Base-by-base conservation (phyloP, 2,113 vertebrate genomes). In the Cyanocitta stelleri region DNA sequence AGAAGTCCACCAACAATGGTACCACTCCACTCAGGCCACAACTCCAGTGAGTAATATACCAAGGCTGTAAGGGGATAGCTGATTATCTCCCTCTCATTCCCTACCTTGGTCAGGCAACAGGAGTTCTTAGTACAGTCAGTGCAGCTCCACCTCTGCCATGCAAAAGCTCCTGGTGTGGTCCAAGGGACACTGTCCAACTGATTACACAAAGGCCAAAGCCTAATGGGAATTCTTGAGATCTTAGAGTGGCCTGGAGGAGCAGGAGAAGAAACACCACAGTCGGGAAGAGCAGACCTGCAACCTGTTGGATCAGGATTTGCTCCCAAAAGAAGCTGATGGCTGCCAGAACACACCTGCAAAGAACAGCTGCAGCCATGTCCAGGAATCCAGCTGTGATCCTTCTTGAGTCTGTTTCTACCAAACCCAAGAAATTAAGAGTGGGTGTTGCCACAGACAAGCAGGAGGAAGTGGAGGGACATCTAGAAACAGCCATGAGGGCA, bases 241-340 rank as follows among this genome's bases (percentile, higher is more conserved):
- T 17, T 18, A 35, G 32, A 43, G 43, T 17, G 24, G 58, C 26
- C 43, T 6, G 15, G 58, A 73, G 51, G 43, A 64, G 17, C 26
- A 41, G 24, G 10, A 33, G 26, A 46, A 63, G 43, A 64, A 79
- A 49, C 32, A 56, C 10, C 35, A 43, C 10, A 58, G 64, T 56
- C 78, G 98, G 98, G 98, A 99, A 98, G 33, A 99, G 98, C n/a
- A 99, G 98, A 52, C 98, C 98, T 7, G 98, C 98, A 54, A 99
- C 87, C 0, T 98, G 98, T 94, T 98, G 98, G 4, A 98, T 99
- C 89, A 99, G 97, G 92, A 97, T 98, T 69, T 99, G 98, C 92
- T 99, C 98, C 98, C 98, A 98, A 97, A 99, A 98, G 96, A 98
- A 99, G 11, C 98, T 98, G 39, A 98, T 98, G 0, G 97, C 97